Conservation (phyloP, 1,140 invertebrate species). For the Apocrypta bakeri region DNA sequence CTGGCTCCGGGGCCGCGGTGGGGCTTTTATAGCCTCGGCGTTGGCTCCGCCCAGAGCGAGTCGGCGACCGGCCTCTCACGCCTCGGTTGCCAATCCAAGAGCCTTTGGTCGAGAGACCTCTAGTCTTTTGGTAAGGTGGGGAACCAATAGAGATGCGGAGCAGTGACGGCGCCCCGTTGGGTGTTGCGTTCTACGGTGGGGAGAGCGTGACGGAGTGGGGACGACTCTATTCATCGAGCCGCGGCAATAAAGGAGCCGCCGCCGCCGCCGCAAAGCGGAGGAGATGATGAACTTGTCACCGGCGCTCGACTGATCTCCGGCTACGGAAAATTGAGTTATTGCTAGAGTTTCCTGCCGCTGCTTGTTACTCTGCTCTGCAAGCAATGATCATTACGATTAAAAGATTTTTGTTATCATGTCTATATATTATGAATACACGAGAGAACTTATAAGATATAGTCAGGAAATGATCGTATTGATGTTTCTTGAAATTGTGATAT, state of each 20-base stretch:
- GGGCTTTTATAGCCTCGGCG: conserved; percentile 49
- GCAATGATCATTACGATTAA: too few species aligned
- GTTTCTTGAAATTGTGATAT: too few species aligned
- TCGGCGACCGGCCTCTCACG: background rate
- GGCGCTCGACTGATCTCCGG: background rate
- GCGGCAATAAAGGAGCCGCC: conserved; percentile 14
- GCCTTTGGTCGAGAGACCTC: background rate
- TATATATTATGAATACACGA: too few species aligned
- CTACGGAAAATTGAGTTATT: background rate
- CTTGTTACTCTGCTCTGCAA: too few species aligned
- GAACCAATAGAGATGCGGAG: background rate
- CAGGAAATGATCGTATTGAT: too few species aligned
- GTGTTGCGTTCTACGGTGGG: background rate
- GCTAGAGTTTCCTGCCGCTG: too few species aligned
- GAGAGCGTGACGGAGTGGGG: background rate
- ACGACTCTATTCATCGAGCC: conserved; percentile 8
- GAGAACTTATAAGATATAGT: too few species aligned
- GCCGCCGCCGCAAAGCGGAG: background rate
- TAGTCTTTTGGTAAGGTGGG: background rate
- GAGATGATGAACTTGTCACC: background rate
- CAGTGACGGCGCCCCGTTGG: background rate
- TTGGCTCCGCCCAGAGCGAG: conserved; percentile 44
- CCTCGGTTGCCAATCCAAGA: background rate
- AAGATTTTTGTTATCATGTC: too few species aligned
- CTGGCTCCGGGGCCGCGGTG: conserved; percentile 10